Base-by-base conservation (phyloP, 2,888 invertebrate genomes). In the Entomobrya proxima region DNA sequence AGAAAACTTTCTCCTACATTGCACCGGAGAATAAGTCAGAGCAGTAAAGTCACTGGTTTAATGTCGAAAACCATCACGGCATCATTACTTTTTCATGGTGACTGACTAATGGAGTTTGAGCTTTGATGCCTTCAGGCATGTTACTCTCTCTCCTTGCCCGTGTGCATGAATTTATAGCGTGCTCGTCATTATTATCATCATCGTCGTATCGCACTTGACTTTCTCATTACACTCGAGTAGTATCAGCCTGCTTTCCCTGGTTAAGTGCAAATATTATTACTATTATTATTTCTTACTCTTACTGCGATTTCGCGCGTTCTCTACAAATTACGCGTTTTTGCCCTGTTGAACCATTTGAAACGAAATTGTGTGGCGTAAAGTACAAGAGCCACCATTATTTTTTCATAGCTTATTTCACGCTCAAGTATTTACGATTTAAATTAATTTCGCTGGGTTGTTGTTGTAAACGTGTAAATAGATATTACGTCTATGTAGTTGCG, bases 1-100 rank as follows among this genome's bases (percentile, higher is more conserved):
- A 40, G 44, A 50, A 52, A 72, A 47, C 30, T 27, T 18, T 50
- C 44, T 40, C 24, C 40, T 27, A 35, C 64, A 35, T 35, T n/a
- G 11, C 18, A n/a, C n/a, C 9, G 4, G 4, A 24, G 6, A 55
- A 55, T 27, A 4, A 21, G 9, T 32, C 74, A 76, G n/a, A n/a
- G 27, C 40, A 58, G 37, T 58, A 58, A 77, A 75, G 55, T 55
- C 55, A 6, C n/a, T n/a, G 15, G 21, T 61, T 74, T 40, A 27
- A 44, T n/a, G 61, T 77, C 27, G 40, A 27, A 61, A 77, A 44
- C 40, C 77, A 61, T 77, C 77, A 77, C 77, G 58, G 47, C 69
- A 84, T 84, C 84, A 84, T 77, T 76, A 85, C 78, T 85, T 77
- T 78, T 78, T 78, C 78, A 85, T 78, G 85, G 77, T 77, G 72